Evolutionary conservation across 2,888 invertebrate genomes (phyloP).

Genomic region (Tricholauxania praeusta): DNA sequence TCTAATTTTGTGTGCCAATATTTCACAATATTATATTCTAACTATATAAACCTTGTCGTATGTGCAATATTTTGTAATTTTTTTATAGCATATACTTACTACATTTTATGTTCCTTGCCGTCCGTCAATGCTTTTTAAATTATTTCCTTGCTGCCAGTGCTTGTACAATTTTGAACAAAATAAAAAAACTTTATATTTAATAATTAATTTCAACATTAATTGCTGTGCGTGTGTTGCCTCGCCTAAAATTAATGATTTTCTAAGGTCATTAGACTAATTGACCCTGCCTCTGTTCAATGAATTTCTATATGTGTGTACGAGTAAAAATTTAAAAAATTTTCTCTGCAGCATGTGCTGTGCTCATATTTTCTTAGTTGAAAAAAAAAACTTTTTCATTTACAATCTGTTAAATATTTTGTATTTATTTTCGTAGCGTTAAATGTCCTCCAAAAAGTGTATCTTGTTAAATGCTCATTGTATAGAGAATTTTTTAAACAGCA

Average conservation of each 20-base stretch:
- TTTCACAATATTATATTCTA: too few relatives aligned
- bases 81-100: not conserved
- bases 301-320: not conserved
- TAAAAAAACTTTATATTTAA: not conserved
- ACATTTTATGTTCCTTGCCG: not conserved
- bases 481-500: too few relatives aligned
- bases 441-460: constrained; percentile 36
- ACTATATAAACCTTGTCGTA: not conserved
- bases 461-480: too few relatives aligned
- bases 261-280: constrained; percentile 42
- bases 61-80: constrained; percentile 12
- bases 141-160: not conserved
- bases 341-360: constrained; percentile 30
- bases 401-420: constrained; percentile 45
- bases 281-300: constrained; percentile 60
- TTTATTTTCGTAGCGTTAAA: not conserved
- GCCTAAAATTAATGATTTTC: constrained; percentile 15
- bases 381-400: constrained; percentile 40
- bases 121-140: not conserved
- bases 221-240: constrained; percentile 12
- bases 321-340: constrained; percentile 39
- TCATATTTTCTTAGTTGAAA: constrained; percentile 18
- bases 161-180: constrained; percentile 9
- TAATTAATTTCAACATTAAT: constrained; percentile 14
- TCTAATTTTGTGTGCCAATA: too few relatives aligned